Evolutionary conservation across 1,140 invertebrate species (phyloP).

Genomic region (Aphidius ervi): DNA sequence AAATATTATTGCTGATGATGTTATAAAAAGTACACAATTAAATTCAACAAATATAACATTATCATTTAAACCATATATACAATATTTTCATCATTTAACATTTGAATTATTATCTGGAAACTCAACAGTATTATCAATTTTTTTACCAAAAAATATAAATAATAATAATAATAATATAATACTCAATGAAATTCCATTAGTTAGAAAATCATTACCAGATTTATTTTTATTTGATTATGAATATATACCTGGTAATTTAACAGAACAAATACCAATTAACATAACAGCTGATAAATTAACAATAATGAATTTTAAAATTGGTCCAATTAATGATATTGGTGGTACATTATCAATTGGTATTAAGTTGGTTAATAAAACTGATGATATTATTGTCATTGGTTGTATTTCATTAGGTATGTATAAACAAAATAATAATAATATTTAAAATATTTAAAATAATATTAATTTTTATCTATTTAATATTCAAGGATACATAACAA

Average conservation of each 20-base stretch:
- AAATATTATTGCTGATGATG: constrained; percentile 35
- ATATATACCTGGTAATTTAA: constrained; percentile 57
- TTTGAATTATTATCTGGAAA: constrained; percentile 36
- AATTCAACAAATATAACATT: constrained; percentile 36
- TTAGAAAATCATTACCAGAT: constrained; percentile 63
- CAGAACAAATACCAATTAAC: constrained; percentile 61
- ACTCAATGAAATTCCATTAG: constrained; percentile 62
- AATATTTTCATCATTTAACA: constrained; percentile 57
- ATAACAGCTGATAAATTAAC: constrained; percentile 58
- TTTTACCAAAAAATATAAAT: constrained; percentile 30
- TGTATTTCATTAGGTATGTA: constrained; percentile 43
- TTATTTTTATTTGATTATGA: constrained; percentile 72
- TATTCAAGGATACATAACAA: constrained; percentile 36
- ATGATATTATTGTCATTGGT: constrained; percentile 37
- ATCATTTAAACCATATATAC: constrained; percentile 55
- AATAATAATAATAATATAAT: constrained; percentile 55
- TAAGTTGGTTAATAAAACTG: constrained; percentile 56
- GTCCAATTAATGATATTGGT: constrained; percentile 65
- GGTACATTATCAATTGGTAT: constrained; percentile 64
- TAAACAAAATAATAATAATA: background rate
- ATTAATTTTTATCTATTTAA: background rate
- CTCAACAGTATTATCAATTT: constrained; percentile 33
- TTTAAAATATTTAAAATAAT: background rate
- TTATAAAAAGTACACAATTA: constrained; percentile 24
- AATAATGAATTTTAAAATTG: constrained; percentile 62